Evolutionary conservation across 2,888 invertebrate species (phyloP).

Genomic region (Eilema griseolum): DNA sequence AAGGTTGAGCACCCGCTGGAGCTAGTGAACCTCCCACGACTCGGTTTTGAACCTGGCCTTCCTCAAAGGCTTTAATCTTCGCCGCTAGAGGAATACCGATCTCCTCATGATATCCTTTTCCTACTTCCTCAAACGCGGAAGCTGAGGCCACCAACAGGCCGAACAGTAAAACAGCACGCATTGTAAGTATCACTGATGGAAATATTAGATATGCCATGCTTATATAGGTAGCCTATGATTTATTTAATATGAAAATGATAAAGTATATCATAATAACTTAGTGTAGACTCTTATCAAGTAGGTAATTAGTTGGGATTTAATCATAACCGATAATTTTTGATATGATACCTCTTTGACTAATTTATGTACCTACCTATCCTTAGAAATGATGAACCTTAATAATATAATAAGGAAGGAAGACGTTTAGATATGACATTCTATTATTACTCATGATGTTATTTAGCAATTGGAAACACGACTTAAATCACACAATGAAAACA

Average conservation of each 20-base stretch:
- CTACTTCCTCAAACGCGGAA: slow-evolving; percentile 28
- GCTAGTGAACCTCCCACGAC: slow-evolving; percentile 68
- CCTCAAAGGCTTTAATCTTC: slow-evolving; percentile 63
- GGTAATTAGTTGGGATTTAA: not conserved
- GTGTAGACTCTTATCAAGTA: not conserved
- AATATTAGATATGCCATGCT: not conserved
- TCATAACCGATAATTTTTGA: not conserved
- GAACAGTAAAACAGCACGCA: slow-evolving; percentile 28
- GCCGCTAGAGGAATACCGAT: slow-evolving; percentile 69
- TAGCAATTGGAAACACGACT: not conserved
- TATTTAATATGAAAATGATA: not conserved
- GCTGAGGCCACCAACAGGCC: slow-evolving; percentile 33
- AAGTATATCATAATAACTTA: not conserved
- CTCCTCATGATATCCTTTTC: slow-evolving; percentile 59
- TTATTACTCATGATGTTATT: slow-evolving; percentile 1
- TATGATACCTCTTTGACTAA: not conserved
- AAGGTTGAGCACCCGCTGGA: slow-evolving; percentile 60
- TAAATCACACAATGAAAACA: too few species aligned
- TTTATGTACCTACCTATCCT: not conserved
- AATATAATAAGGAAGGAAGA: not conserved
- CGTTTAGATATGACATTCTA: not conserved
- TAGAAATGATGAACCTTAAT: not conserved
- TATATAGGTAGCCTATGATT: not conserved
- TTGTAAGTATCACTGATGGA: slow-evolving; percentile 6
- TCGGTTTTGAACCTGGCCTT: slow-evolving; percentile 42